A percentile compares a stretch with the other conserved stretches of the same genome.
phyloP scores from a whole-genome alignment of 2,888 invertebrate genomes.

The Eristalinus aeneus region DNA sequence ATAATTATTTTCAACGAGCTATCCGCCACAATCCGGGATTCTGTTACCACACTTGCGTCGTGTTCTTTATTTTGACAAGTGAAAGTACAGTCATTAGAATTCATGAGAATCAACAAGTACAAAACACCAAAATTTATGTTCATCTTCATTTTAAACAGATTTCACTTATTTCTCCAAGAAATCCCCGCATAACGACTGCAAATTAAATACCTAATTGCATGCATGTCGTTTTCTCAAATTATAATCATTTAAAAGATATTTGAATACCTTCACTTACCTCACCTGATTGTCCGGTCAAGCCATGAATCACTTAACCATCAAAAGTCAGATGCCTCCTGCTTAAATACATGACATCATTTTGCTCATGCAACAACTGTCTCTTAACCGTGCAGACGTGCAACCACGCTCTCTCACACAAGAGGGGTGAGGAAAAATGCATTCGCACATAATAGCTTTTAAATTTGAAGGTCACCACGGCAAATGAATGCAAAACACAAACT shows the following conservation, averaged over 20 bases:
- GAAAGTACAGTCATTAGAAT: neutral
- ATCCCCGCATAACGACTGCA: neutral
- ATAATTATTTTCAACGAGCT: no score
- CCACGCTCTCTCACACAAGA: neutral
- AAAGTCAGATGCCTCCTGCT: neutral
- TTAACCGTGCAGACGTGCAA: neutral
- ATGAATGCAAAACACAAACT: constrained; percentile 3
- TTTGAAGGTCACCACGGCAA: constrained; percentile 63
- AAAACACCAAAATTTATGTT: neutral
- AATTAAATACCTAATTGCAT: neutral
- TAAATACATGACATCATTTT: constrained; percentile 37
- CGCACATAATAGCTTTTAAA: constrained; percentile 17
- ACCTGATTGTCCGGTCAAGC: neutral
- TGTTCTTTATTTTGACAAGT: no score
- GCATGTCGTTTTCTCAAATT: neutral
- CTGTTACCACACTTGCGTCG: no score
- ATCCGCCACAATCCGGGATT: no score
- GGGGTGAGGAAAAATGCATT: constrained; percentile 10
- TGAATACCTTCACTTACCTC: neutral
- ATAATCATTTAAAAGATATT: neutral
- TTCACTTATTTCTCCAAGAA: neutral
- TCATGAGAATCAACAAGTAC: constrained; percentile 12
- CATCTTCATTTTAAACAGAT: neutral
- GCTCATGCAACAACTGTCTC: neutral
- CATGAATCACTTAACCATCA: neutral